Percentiles rank a stretch among this genome's conserved stretches.
These are phyloP conservation scores for Protophormia terraenovae DNA, from an alignment of 2,888 invertebrate genomes.

Conservation along the genomic window DNA sequence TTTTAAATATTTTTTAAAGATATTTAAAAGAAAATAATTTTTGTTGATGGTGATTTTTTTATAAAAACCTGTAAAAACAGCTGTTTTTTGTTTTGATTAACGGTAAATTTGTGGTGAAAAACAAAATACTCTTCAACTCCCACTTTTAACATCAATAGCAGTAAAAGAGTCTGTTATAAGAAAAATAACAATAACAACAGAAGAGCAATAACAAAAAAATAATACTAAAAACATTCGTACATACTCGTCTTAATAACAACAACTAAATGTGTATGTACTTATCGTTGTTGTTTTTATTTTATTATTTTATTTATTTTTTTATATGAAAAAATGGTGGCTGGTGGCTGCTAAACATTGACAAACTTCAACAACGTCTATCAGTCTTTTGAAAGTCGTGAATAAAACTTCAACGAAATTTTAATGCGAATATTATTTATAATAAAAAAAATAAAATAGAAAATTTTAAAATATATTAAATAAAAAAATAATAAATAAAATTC, in stretches of 20 bases:
- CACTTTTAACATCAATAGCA: neutral
- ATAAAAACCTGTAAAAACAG: too few relatives aligned
- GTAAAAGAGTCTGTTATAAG: neutral
- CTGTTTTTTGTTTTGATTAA: neutral
- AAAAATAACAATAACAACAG: neutral
- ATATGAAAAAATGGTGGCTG: constrained; percentile 23
- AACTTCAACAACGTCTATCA: constrained; percentile 62
- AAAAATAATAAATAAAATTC: neutral
- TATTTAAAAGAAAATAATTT: neutral
- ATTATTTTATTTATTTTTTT: neutral
- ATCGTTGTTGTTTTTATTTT: constrained; percentile 29
- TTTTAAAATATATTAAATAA: neutral
- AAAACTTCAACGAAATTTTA: constrained; percentile 55
- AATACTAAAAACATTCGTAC: neutral
- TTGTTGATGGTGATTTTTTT: too few relatives aligned
- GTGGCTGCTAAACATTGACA: constrained; percentile 62
- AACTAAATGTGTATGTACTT: constrained; percentile 22
- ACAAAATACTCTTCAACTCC: neutral
- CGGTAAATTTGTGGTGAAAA: neutral
- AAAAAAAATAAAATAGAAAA: constrained; percentile 17
- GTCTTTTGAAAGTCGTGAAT: constrained; percentile 59
- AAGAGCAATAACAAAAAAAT: constrained; percentile 7
- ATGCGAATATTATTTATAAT: neutral
- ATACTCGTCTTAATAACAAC: neutral
- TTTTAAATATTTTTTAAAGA: too few relatives aligned